Evolutionary conservation across 2,888 invertebrate species (phyloP), one percentile per base, ranked within the genome.

Genomic region (Philopedon plagiatum): DNA sequence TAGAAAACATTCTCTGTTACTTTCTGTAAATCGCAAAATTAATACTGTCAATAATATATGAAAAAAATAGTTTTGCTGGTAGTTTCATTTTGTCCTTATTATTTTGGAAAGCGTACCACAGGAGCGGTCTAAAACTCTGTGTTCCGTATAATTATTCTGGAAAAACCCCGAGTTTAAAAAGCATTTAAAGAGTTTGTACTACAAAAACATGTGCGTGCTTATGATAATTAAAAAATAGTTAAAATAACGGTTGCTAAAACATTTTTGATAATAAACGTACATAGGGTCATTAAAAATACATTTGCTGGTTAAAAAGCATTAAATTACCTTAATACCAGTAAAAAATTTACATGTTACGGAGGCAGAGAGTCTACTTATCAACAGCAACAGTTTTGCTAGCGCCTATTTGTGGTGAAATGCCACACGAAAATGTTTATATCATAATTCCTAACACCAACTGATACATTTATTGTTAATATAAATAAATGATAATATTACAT

Each of bases 131-230:
- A 23, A 21, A 23, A 49, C 23, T 49, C 23, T 5, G 19, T 19
- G 19, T 44, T 11, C 44, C 49, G 49, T 23, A 13, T 23, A 49
- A 23, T 49, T 49, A 49, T 49, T n/a, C 49, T 18, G 21, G 49
- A n/a, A 23, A 49, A 49, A 21, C 8, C 23, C 11, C 1, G 21
- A 11, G n/a, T 9, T 21, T 49, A 23, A 11, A 49, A 23, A 49
- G 49, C 49, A 49, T 49, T 49, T n/a, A 49, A 11, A 1, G 23
- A n/a, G n/a, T 49, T 23, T 49, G 23, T 49, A 49, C n/a, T 18
- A 49, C 23, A 23, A 49, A 49, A 49, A 49, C 49, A 49, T 23
- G 21, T 49, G 49, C 49, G 49, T 49, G 49, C 4, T n/a, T 11
- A 5, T 3, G 23, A 49, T 49, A 23, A 23, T 49, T 49, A 49